phyloP scores from a whole-genome alignment of 2,797 vertebrate genomes.

The Schizothorax lantsangensis region DNA sequence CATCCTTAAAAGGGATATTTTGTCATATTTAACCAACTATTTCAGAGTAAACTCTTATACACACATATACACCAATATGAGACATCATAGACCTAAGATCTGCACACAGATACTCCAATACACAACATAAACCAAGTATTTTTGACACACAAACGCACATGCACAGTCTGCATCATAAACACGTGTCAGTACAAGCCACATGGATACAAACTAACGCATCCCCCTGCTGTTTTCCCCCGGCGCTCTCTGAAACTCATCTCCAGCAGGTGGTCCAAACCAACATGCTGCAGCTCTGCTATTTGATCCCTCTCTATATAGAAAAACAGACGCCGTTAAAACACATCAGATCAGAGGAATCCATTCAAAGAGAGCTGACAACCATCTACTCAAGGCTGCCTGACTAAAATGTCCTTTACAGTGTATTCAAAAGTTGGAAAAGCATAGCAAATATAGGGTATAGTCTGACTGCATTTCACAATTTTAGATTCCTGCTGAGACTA shows the following conservation, averaged over 20 bases:
- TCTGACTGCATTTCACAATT: background rate
- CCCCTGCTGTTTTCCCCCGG: slow-evolving; percentile 61
- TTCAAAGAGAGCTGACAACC: slow-evolving; percentile 1
- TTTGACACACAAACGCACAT: slow-evolving; percentile 39
- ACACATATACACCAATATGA: background rate
- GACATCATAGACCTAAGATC: slow-evolving; percentile 12
- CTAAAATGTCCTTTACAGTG: background rate
- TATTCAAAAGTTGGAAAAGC: slow-evolving; percentile 18
- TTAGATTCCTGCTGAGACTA: background rate
- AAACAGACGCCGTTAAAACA: slow-evolving; percentile 10
- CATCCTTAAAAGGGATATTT: background rate
- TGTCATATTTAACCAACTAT: background rate
- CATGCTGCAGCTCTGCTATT: slow-evolving; percentile 32
- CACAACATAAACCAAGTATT: slow-evolving; percentile 21
- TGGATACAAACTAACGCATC: slow-evolving; percentile 62
- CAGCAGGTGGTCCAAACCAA: slow-evolving; percentile 71
- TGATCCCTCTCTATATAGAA: slow-evolving; percentile 26
- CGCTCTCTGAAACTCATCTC: slow-evolving; percentile 65
- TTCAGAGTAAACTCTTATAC: background rate
- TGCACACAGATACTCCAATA: slow-evolving; percentile 39
- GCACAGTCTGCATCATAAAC: slow-evolving; percentile 50
- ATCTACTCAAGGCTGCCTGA: background rate
- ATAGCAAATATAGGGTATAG: background rate
- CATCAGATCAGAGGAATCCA: slow-evolving; percentile 24
- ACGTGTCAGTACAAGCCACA: slow-evolving; percentile 54